Conservation (phyloP, 1,140 invertebrate genomes). For the Batillaria attramentaria region DNA sequence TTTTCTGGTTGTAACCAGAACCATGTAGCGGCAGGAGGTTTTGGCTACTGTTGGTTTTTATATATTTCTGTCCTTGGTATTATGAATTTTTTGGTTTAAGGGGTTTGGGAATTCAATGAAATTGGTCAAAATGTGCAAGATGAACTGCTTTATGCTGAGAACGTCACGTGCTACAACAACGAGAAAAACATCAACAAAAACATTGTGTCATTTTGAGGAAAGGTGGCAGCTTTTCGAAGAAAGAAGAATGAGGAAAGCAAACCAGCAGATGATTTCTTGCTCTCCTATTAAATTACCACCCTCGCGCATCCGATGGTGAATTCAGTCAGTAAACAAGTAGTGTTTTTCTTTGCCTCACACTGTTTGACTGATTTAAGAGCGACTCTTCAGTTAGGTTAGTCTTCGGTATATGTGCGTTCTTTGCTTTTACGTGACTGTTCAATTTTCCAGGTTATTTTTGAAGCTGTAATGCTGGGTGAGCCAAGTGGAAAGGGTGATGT, state of each 20-base stretch:
- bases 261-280: too few relatives aligned
- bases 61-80: neutral
- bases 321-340: neutral
- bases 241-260: too few relatives aligned
- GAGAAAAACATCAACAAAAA: too few relatives aligned
- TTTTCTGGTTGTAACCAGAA: neutral
- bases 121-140: neutral
- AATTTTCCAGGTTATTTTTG: constrained; percentile 55
- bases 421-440: neutral
- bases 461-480: constrained; percentile 56
- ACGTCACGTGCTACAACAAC: too few relatives aligned
- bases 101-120: neutral
- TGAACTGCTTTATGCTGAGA: neutral
- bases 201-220: too few relatives aligned
- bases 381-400: neutral
- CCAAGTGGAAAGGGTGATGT: constrained; percentile 53
- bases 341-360: neutral
- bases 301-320: too few relatives aligned
- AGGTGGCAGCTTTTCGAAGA: too few relatives aligned
- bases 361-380: neutral
- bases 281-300: too few relatives aligned
- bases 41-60: neutral
- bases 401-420: neutral
- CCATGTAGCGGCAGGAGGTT: neutral
- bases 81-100: neutral